These are phyloP conservation scores for Cromileptes altivelis DNA, from an alignment of 2,113 vertebrate genomes.

Conservation along the genomic window DNA sequence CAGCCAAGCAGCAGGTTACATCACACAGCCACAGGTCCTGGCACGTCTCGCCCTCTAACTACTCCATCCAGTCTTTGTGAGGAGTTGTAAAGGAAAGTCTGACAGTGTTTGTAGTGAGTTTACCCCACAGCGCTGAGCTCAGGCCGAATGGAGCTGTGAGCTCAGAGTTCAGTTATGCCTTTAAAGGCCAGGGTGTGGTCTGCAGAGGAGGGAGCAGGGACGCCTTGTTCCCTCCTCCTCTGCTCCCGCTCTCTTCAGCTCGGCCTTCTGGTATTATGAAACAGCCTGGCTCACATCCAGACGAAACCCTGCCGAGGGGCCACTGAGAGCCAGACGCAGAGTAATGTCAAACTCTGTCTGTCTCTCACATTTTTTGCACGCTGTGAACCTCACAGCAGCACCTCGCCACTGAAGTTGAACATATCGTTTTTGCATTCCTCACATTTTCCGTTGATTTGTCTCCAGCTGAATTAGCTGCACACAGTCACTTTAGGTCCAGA, in stretches of 20 bases:
- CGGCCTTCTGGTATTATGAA: conserved; percentile 64
- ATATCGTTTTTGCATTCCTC: conserved; percentile 21
- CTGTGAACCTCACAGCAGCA: conserved; percentile 17
- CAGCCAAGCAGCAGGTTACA: conserved; percentile 7
- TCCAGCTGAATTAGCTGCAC: background rate
- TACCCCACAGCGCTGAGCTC: background rate
- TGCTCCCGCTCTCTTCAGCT: conserved; percentile 5
- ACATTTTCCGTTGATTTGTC: conserved; percentile 15
- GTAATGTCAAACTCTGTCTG: background rate
- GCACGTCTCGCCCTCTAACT: background rate
- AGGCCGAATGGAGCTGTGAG: conserved; percentile 17
- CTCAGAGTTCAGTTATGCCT: conserved; percentile 42
- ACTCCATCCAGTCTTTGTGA: background rate
- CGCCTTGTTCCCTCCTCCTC: background rate
- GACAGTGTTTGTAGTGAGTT: conserved; percentile 9
- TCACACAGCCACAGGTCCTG: conserved; percentile 36
- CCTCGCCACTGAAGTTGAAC: background rate
- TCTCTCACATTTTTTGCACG: conserved; percentile 24
- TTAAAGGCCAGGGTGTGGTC: conserved; percentile 60
- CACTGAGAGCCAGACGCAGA: conserved; percentile 17
- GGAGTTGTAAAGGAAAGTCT: conserved; percentile 28
- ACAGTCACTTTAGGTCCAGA: background rate
- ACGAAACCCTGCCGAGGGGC: conserved; percentile 37
- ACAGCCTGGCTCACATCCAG: conserved; percentile 50
- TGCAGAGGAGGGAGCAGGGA: background rate